A percentile compares a stretch with the other conserved stretches of the same genome.
phyloP scores from a whole-genome alignment of 2,888 invertebrate species.

The Euzetes globulus region DNA sequence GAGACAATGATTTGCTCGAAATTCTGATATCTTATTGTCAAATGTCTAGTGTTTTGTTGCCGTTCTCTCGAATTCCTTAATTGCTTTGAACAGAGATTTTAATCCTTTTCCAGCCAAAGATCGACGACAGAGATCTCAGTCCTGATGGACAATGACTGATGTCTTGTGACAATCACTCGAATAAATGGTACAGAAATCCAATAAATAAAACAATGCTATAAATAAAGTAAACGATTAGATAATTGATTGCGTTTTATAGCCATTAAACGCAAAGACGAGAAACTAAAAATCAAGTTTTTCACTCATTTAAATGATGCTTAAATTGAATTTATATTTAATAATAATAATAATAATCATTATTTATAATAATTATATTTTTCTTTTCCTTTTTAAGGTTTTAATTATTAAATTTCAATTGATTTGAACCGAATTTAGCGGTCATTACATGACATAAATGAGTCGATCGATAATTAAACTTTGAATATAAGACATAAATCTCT shows the following conservation, averaged over 20 bases:
- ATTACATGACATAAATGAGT: not conserved
- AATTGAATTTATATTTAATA: not conserved
- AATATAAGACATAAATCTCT: conserved; percentile 9
- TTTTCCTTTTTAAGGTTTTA: conserved; percentile 25
- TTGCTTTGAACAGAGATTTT: not conserved
- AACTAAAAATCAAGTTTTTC: not conserved
- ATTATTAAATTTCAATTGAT: conserved; percentile 11
- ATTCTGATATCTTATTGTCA: not conserved
- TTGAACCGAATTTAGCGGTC: not conserved
- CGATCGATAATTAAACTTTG: conserved; percentile 7
- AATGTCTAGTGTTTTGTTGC: not conserved
- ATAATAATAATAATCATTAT: not conserved
- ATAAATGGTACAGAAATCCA: conserved; percentile 27
- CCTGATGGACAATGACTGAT: conserved; percentile 20
- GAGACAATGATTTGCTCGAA: not conserved
- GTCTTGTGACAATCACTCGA: conserved; percentile 14
- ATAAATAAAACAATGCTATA: not conserved
- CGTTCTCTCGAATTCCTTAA: not conserved
- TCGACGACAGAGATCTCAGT: conserved; percentile 22
- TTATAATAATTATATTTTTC: conserved; percentile 11
- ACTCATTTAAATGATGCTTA: conserved; percentile 13
- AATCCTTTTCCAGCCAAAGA: conserved; percentile 24
- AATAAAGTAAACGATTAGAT: not conserved
- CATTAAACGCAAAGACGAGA: not conserved
- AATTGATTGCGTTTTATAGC: not conserved